Percentiles rank a stretch among this genome's conserved stretches.
These are phyloP conservation scores for Myiozetetes cayanensis DNA, from an alignment of 2,113 vertebrate species.

Conservation along the genomic window DNA sequence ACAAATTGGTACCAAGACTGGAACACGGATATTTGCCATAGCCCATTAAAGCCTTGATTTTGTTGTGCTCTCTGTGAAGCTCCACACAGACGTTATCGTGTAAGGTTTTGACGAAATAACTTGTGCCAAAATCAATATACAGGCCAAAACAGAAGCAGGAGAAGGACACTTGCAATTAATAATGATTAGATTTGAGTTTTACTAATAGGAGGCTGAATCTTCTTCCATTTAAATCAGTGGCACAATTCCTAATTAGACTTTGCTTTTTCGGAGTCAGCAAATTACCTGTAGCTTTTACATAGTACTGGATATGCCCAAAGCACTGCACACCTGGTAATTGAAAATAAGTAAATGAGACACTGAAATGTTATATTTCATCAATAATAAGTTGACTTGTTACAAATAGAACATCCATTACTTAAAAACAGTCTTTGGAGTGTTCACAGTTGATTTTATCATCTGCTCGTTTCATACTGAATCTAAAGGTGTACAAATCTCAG, in stretches of 20 bases:
- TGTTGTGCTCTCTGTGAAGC: not conserved
- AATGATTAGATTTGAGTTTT: not conserved
- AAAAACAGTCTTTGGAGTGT: not conserved
- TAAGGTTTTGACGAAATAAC: not conserved
- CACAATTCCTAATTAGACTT: not conserved
- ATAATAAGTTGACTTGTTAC: not conserved
- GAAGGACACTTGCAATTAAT: not conserved
- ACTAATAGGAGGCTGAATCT: not conserved
- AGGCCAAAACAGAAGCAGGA: not conserved
- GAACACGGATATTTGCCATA: not conserved
- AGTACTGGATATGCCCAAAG: not conserved
- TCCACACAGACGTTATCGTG: accelerated
- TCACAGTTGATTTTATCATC: not conserved
- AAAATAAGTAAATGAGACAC: not conserved
- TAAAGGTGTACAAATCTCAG: not conserved
- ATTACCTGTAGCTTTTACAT: not conserved
- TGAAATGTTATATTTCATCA: not conserved
- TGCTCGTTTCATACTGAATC: not conserved
- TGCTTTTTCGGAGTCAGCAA: not conserved
- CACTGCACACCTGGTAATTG: not conserved
- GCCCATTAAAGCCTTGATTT: not conserved
- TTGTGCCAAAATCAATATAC: not conserved
- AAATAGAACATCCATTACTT: not conserved
- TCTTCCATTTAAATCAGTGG: not conserved
- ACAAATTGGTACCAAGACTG: not conserved